A percentile compares a stretch with the other conserved stretches of the same genome.
Conservation (phyloP, 2,888 invertebrate species). For the Unio delphinus region DNA sequence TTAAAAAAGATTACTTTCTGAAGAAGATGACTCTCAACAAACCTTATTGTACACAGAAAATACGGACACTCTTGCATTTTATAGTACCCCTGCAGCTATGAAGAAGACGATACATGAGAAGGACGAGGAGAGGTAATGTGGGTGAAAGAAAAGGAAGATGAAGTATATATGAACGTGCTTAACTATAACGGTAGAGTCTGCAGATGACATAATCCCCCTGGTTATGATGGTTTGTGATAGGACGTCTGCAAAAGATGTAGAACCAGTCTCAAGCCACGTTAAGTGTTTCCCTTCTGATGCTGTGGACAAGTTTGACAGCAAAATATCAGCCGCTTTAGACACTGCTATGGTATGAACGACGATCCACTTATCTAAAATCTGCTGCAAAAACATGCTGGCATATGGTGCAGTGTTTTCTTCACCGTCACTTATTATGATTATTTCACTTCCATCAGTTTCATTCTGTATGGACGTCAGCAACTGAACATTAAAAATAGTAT, state of each 20-base stretch:
- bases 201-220: neutral
- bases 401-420: neutral
- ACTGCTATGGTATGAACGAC: slow-evolving; percentile 8
- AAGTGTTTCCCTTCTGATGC: slow-evolving; percentile 7
- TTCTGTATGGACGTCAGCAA: neutral
- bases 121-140: too few relatives aligned
- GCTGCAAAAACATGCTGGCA: neutral
- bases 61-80: too few relatives aligned
- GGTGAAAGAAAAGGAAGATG: too few relatives aligned
- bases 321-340: slow-evolving; percentile 8
- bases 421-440: slow-evolving; percentile 12
- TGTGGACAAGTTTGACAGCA: slow-evolving; percentile 1
- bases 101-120: too few relatives aligned
- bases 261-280: slow-evolving; percentile 6
- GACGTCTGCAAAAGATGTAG: slow-evolving; percentile 3
- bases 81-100: too few relatives aligned
- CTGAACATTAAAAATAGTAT: neutral
- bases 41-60: too few relatives aligned
- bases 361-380: neutral
- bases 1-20: too few relatives aligned
- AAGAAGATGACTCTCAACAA: too few relatives aligned
- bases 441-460: slow-evolving; percentile 2
- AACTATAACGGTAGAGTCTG: too few relatives aligned
- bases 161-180: too few relatives aligned
- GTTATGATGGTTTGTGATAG: neutral